Base-by-base conservation (phyloP, 2,888 invertebrate species). In the Limenitis camilla region DNA sequence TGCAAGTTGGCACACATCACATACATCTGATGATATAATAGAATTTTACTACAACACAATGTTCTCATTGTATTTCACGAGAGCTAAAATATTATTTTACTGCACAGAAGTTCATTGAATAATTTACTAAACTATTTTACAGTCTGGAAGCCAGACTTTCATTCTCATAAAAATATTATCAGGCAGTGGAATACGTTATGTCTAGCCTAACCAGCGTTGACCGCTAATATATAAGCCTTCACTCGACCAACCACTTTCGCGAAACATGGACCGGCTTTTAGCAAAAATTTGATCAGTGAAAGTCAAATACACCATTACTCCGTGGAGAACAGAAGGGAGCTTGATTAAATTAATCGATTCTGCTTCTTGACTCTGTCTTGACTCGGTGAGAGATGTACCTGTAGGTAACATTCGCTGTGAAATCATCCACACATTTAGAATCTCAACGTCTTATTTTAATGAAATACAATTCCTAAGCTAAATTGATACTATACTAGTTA, bases 251-350 rank as follows among this genome's bases (percentile, higher is more conserved):
- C 85, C 79, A 82, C 86, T 87, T 87, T 87, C 86, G 84, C 85
- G 69, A 74, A 77, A 69, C 78, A 58, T 64, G 74, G 80, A 83
- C 86, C 84, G 84, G 86, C 78, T 84, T 84, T 84, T 81, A 83
- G 84, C 81, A 84, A 86, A 85, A 85, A 84, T 86, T 84, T 86
- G 77, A 86, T 79, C 85, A 85, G 86, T 81, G 86, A 87, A 87
- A 87, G 86, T 83, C 70, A 72, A 73, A 71, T 76, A 72, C 70
- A 66, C 55, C 58, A 59, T 60, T 55, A 56, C 53, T 52, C 28
- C 52, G 54, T 49, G 47, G 41, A 57, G 64, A 19, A 60, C 64
- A 60, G 67, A 72, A 74, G 76, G 74, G 76, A 76, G 60, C 65
- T 70, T 72, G 69, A 78, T 76, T 72, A 70, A 72, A 71, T 67